Percentiles rank a stretch among this genome's conserved stretches.
Conservation (phyloP, 2,113 vertebrate species). For the Formicarius rufipectus region DNA sequence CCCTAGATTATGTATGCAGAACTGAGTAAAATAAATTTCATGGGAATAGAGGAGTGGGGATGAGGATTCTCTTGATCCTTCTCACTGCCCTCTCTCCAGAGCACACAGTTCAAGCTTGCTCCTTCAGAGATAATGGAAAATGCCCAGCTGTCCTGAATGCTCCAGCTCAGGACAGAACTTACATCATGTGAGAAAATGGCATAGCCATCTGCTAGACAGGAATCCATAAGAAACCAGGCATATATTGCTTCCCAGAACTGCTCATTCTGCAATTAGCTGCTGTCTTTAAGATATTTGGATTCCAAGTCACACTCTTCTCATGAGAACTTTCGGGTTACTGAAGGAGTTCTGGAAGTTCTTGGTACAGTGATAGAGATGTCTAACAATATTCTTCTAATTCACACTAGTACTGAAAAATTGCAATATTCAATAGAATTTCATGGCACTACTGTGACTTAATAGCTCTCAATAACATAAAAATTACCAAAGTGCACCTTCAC, state of each 20-base stretch:
- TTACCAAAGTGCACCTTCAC: slow-evolving; percentile 19
- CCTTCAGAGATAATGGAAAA: not conserved
- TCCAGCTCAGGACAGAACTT: not conserved
- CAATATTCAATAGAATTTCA: not conserved
- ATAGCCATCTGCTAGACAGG: not conserved
- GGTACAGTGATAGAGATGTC: not conserved
- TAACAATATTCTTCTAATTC: not conserved
- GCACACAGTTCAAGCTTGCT: not conserved
- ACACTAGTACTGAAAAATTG: not conserved
- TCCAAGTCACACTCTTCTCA: not conserved
- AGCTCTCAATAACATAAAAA: slow-evolving; percentile 51
- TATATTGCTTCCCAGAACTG: not conserved
- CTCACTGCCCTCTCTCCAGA: not conserved
- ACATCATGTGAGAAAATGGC: rapidly evolving
- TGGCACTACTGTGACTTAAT: slow-evolving; percentile 1
- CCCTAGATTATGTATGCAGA: not conserved
- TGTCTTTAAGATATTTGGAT: not conserved
- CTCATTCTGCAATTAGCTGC: not conserved
- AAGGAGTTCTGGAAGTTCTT: not conserved
- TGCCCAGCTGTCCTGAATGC: not conserved
- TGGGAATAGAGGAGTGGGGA: not conserved
- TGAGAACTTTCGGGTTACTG: not conserved
- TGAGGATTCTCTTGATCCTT: not conserved
- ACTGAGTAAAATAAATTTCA: not conserved
- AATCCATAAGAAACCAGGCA: not conserved